These are phyloP conservation scores for Spheniscus mendiculus DNA, from an alignment of 2,113 vertebrate genomes.

Conservation along the genomic window DNA sequence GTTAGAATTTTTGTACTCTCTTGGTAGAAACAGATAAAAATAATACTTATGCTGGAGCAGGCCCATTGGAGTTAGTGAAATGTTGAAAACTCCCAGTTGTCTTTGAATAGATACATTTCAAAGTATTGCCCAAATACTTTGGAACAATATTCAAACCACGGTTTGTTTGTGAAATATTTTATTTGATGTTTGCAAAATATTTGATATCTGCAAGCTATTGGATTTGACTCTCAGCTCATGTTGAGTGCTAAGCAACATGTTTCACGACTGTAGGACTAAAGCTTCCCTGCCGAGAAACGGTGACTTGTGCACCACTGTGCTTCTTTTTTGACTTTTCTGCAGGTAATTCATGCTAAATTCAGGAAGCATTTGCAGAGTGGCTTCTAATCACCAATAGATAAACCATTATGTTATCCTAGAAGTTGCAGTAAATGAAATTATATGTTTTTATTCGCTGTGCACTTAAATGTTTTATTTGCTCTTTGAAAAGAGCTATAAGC, in stretches of 20 bases:
- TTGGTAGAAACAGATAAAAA: slow-evolving; percentile 26
- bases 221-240: not conserved
- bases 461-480: not conserved
- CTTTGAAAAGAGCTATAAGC: not conserved
- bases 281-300: not conserved
- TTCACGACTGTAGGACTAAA: not conserved
- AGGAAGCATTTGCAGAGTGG: not conserved
- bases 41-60: not conserved
- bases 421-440: not conserved
- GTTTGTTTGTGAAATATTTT: not conserved
- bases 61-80: not conserved
- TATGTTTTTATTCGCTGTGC: not conserved
- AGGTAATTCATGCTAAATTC: not conserved
- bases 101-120: slow-evolving; percentile 2
- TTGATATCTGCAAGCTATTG: slow-evolving; percentile 17
- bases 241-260: not conserved
- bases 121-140: slow-evolving; percentile 24
- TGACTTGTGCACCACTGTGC: not conserved
- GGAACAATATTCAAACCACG: not conserved
- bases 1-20: slow-evolving; percentile 7
- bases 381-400: not conserved
- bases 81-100: not conserved
- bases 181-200: slow-evolving; percentile 23
- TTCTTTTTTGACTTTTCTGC: not conserved
- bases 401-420: not conserved